A percentile compares a stretch with the other conserved stretches of the same genome.
These are phyloP conservation scores for Lepidurus couesii DNA, from an alignment of 1,140 invertebrate genomes.

Conservation along the genomic window DNA sequence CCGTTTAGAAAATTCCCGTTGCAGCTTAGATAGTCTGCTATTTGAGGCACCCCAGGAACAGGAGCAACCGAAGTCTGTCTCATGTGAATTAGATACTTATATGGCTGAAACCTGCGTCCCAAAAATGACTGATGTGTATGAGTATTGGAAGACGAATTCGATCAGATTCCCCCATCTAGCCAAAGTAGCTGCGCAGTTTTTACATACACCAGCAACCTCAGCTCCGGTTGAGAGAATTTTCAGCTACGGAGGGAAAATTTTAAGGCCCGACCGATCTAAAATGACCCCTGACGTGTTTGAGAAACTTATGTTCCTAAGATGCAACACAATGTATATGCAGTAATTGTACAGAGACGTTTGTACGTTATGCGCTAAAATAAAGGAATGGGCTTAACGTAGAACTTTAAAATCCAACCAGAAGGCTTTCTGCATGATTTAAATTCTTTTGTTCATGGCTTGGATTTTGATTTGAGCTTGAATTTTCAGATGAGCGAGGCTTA, in stretches of 20 bases:
- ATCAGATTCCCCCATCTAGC: neutral
- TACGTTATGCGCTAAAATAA: neutral
- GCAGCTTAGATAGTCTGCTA: neutral
- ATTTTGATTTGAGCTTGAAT: too few relatives aligned
- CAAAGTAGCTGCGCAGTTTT: neutral
- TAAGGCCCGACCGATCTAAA: neutral
- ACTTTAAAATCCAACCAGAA: neutral
- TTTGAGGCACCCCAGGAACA: conserved; percentile 4
- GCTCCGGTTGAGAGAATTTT: conserved; percentile 5
- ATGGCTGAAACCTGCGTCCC: neutral
- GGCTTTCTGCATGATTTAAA: neutral
- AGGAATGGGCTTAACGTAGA: neutral
- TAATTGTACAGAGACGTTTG: neutral
- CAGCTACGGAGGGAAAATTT: neutral
- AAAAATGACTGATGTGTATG: neutral
- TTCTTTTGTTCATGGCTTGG: neutral
- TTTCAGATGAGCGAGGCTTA: too few relatives aligned
- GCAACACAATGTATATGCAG: neutral
- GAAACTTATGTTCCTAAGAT: neutral
- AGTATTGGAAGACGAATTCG: neutral
- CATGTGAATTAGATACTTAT: neutral
- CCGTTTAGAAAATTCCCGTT: neutral
- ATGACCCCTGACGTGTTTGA: conserved; percentile 4
- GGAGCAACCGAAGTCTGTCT: neutral
- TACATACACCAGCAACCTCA: conserved; percentile 5